These are phyloP conservation scores for Nannospalax galili DNA, from an alignment of 2,113 vertebrate genomes.

Conservation along the genomic window DNA sequence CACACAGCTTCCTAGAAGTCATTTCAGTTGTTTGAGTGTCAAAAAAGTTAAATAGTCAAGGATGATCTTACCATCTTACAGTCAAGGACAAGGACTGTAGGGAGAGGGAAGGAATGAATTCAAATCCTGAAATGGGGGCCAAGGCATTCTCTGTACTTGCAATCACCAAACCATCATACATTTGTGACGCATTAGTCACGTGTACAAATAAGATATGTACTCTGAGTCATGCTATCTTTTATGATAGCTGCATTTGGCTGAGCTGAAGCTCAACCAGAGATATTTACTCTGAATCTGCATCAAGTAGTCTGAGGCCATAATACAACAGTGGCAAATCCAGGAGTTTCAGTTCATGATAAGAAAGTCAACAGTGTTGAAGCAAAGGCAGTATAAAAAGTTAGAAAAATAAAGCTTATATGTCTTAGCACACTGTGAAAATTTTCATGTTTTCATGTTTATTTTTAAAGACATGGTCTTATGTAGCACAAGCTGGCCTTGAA, in stretches of 20 bases:
- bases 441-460: background rate
- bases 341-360: conserved; percentile 38
- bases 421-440: conserved; percentile 30
- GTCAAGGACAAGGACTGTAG: conserved; percentile 55
- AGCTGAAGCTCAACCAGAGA: conserved; percentile 41
- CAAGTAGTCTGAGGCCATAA: background rate
- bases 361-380: background rate
- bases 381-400: conserved; percentile 27
- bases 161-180: conserved; percentile 71
- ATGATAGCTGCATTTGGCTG: conserved; percentile 49
- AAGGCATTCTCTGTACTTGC: conserved; percentile 63
- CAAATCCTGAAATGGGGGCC: conserved; percentile 39
- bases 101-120: conserved; percentile 15
- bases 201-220: conserved; percentile 65
- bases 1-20: background rate
- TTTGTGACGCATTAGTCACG: conserved; percentile 74
- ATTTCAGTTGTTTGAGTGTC: conserved; percentile 22
- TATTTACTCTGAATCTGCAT: background rate
- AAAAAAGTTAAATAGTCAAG: conserved; percentile 1
- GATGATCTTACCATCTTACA: conserved; percentile 58
- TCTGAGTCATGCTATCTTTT: conserved; percentile 79
- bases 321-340: background rate
- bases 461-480: background rate
- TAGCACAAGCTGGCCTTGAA: background rate
- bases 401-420: background rate